These are phyloP conservation scores for Venustaconcha ellipsiformis DNA, from an alignment of 1,140 invertebrate species.

Conservation along the genomic window DNA sequence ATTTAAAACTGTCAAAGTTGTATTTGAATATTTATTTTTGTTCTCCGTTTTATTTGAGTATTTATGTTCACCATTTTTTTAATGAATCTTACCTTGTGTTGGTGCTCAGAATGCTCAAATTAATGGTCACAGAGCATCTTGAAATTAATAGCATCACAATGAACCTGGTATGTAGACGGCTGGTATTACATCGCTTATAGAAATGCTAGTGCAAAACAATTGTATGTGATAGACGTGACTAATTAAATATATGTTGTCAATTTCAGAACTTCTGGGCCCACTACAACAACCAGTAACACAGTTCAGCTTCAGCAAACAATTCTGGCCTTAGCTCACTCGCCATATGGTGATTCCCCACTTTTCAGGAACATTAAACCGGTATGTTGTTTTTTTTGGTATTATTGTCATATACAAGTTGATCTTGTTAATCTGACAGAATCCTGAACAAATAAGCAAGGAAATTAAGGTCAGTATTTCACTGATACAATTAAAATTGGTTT, in stretches of 20 bases:
- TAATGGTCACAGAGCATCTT: not conserved
- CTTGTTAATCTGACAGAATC: no score
- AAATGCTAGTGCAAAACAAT: not conserved
- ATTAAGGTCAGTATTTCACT: no score
- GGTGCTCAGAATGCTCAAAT: not conserved
- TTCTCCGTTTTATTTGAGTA: no score
- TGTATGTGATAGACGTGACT: not conserved
- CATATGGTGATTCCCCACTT: constrained; percentile 83
- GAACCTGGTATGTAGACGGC: not conserved
- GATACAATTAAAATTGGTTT: no score
- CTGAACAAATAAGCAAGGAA: no score
- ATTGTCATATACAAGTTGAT: no score
- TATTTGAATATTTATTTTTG: no score
- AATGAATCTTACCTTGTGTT: not conserved
- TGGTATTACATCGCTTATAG: not conserved
- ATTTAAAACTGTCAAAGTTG: not conserved
- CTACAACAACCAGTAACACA: constrained; percentile 44
- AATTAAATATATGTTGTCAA: constrained; percentile 4
- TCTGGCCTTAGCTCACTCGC: constrained; percentile 77
- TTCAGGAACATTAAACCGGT: constrained; percentile 80
- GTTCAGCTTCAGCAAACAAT: constrained; percentile 74
- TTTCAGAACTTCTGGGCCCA: constrained; percentile 37
- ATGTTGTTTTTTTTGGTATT: constrained; percentile 43
- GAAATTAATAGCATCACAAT: not conserved
- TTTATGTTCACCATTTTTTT: no score